Evolutionary conservation across 2,797 vertebrate genomes (phyloP), one percentile per base, ranked within the genome.

Genomic region (Loriculus beryllinus): DNA sequence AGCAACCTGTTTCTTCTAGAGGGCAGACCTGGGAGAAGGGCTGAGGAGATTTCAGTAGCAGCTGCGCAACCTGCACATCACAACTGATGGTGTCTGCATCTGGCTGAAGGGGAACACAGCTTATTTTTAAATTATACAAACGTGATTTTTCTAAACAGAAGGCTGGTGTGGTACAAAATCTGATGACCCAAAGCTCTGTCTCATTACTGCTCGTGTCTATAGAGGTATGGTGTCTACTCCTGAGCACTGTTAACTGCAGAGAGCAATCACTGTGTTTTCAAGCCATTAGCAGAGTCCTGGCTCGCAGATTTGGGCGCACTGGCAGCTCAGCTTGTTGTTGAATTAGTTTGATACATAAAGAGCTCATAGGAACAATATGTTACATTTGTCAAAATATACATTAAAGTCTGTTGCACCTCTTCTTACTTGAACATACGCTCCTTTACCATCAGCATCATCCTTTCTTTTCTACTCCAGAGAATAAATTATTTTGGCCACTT

Each of bases 61-160:
- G 28, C 51, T 77, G 7, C 5, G 22, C 28, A 84, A 54, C 43
- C 31, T 22, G 8, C 54, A 63, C 15, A 51, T 33, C 4, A 5
- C 51, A 47, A 69, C 0, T 3, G 26, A 69, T 0, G 1, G 28
- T 39, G 19, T 29, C 47, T 69, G 68, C 51, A 60, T 29, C 43
- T 2, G 8, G 17, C 43, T 87, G 56, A 89, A 72, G 13, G 20
- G n/a, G 33, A 21, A n/a, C 25, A 33, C 12, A 23, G 10, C 8
- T 35, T 12, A 28, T 10, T 42, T 40, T 21, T 84, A 85, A 37
- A 21, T 40, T 47, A 48, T 7, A 60, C 18, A 93, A 82, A 2
- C 31, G 40, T 33, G 45, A 31, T 28, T 82, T 71, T 82, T 67
- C 56, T 35, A 48, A 67, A 76, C 20, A 63, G 65, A 49, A 76